Evolutionary conservation across 2,113 vertebrate species (phyloP).

Genomic region (Toxostoma redivivum): DNA sequence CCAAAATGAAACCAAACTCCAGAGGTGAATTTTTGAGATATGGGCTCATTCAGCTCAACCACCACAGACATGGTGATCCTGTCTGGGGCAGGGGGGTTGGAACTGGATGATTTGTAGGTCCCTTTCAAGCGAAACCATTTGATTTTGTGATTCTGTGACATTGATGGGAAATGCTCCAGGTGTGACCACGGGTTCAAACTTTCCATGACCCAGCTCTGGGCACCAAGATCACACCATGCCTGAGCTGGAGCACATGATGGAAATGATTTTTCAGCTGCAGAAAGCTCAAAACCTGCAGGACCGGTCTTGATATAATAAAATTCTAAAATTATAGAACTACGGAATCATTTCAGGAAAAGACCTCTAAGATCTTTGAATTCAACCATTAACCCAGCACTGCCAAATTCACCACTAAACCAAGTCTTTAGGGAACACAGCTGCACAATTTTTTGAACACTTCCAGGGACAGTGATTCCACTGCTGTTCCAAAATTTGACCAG

Average conservation of each 20-base stretch:
- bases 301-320: too few species aligned
- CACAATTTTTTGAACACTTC: not conserved
- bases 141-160: not conserved
- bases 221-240: not conserved
- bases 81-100: too few species aligned
- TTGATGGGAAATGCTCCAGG: not conserved
- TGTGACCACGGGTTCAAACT: accelerated
- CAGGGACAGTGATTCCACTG: not conserved
- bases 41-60: not conserved
- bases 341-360: not conserved
- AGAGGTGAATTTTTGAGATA: not conserved
- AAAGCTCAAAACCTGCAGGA: not conserved
- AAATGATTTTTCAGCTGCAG: not conserved
- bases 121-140: not conserved
- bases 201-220: not conserved
- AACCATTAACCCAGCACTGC: not conserved
- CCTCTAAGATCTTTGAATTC: not conserved
- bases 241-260: accelerated
- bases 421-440: not conserved
- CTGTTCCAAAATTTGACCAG: not conserved
- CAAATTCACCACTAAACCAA: not conserved
- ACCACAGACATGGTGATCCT: accelerated
- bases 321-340: not conserved
- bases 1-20: not conserved
- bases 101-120: not conserved